Base-by-base conservation (phyloP, 2,888 invertebrate genomes). In the Chloroclysta siterata region DNA sequence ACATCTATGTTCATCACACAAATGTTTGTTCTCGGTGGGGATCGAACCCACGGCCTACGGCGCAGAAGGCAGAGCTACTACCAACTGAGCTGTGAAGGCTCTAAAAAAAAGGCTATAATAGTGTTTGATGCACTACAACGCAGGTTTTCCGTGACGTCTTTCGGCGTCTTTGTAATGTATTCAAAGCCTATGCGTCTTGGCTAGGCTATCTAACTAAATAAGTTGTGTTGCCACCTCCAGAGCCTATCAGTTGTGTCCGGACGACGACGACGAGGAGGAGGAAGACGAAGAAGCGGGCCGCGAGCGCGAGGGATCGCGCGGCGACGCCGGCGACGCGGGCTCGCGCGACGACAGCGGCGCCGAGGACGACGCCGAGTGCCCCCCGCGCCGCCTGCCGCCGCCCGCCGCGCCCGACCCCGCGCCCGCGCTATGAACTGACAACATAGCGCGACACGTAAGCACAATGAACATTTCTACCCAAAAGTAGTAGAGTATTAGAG, bases 231-330 rank as follows among this genome's bases (percentile, higher is more conserved):
- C 60, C 6, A 10, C 48, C 8, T 29, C 4, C 73, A 93, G 93
- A 69, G 93, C 93, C 28, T 93, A 91, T 71, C 93, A 93, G 73
- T 77, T 93, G 50, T 93, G 93, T 65, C 92, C 93, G 1, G 92
- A 92, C 57, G 91, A 90, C 61, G 92, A 92, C 46, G 92, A 92
- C n/a, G 93, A 93, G 53, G 92, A 92, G 61, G 92, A 91, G 64
- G 92, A 91, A 56, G 88, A 89, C 65, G 66, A 77, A n/a, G 86
- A 84, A 50, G 76, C 77, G 22, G 77, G 78, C 66, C 83, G 84
- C 29, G 83, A 81, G 44, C 84, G 83, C 5, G 83, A 83, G 41
- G 84, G 82, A 68, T 6, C 29, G 81, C 82, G 59, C 83, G 15
- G 39, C 15, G 78, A 71, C 39, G 84, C 78, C 63, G 85, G 86